Conservation (phyloP, 2,113 vertebrate species). For the Spea bombifrons region DNA sequence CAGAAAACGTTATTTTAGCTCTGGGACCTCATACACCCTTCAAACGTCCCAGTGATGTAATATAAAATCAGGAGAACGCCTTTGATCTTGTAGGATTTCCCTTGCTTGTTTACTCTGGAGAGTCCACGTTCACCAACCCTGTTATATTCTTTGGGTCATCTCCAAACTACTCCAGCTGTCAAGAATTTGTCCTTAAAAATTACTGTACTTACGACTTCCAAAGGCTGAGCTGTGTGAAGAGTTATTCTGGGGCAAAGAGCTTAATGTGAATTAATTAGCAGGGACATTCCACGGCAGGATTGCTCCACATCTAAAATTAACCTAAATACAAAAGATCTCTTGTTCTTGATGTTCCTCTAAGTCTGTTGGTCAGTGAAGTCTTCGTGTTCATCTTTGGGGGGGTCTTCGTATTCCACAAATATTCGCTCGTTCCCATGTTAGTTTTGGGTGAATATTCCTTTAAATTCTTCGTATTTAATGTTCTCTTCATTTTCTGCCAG, state of each 20-base stretch:
- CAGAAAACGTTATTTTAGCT: neutral
- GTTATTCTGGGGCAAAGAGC: neutral
- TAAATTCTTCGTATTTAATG: no score
- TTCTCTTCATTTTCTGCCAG: no score
- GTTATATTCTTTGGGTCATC: slow-evolving; percentile 3
- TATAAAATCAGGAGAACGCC: neutral
- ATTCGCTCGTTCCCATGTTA: no score
- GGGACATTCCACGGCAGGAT: neutral
- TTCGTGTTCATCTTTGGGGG: no score
- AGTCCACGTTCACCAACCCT: neutral
- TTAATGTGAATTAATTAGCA: no score
- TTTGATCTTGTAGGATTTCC: slow-evolving; percentile 37
- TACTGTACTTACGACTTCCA: neutral
- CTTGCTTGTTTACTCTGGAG: slow-evolving; percentile 17
- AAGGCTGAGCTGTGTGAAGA: neutral
- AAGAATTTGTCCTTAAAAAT: slow-evolving; percentile 4
- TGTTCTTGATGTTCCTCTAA: no score
- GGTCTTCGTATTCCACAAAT: no score
- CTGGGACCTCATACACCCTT: slow-evolving; percentile 16
- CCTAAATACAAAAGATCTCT: no score
- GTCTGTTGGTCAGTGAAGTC: no score
- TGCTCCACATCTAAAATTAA: neutral
- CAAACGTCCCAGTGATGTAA: neutral
- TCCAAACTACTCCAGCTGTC: neutral
- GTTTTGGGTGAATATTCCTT: no score